Base-by-base conservation (phyloP, 2,888 invertebrate species). In the Buathra laborator region DNA sequence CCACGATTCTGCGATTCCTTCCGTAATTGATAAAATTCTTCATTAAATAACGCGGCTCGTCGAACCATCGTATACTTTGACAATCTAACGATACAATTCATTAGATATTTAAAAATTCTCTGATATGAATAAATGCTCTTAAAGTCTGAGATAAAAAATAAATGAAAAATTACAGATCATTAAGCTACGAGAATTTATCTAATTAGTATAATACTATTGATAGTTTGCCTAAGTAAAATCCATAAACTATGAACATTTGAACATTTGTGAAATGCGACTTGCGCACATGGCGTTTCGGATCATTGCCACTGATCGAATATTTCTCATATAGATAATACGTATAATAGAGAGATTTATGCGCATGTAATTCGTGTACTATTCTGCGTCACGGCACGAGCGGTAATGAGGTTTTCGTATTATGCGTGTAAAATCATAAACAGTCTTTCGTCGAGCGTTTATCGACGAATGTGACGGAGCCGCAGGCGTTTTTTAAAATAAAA, bases 61-160 rank as follows among this genome's bases (percentile, higher is more conserved):
- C 29, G 24, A 62, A 29, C 7, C 14, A 10, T 29, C 32, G 24
- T 59, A 72, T 59, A 72, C 24, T 72, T 24, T 43, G 72, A 46
- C 24, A 59, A 59, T 14, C 53, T 56, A 44, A 56, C 51, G 56
- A 51, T 44, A 67, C 7, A 59, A 68, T 56, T 43, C 24, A 56
- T 37, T 5, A 29, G 16, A 3, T 44, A 56, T 24, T 62, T 70
- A 10, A 76, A 62, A 70, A 71, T 51, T 70, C 37, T 72, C 43
- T 29, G 70, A 64, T 76, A 81, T 32, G 53, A 29, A 66, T 66
- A 76, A 71, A 82, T 70, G 66, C 64, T 71, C 16, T 56, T 32
- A 32, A 5, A 51, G n/a, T 16, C 66, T n/a, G 5, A 19, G 43
- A 75, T n/a, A 37, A 67, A 44, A 56, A 71, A 6, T 24, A 67